Evolutionary conservation across 2,797 vertebrate species (phyloP).

Genomic region (Ptychobarbus kaznakovi): DNA sequence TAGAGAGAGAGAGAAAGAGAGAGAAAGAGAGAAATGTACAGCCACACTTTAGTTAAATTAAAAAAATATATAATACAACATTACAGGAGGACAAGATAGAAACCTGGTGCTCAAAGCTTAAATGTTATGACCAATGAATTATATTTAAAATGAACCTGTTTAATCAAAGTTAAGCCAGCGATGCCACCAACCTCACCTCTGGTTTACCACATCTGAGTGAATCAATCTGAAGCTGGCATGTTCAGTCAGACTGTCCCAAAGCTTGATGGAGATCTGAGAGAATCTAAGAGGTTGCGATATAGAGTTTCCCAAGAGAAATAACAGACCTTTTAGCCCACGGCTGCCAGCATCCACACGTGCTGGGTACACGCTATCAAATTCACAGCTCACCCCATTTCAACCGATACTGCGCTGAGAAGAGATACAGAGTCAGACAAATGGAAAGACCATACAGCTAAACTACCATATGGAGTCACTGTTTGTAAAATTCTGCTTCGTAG

Average conservation of each 20-base stretch:
- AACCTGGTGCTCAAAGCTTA: background rate
- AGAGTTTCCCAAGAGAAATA: slow-evolving; percentile 22
- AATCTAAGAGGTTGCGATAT: slow-evolving; percentile 7
- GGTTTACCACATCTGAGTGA: background rate
- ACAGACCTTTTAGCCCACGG: slow-evolving; percentile 12
- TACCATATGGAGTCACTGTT: slow-evolving; percentile 26
- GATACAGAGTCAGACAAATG: slow-evolving; percentile 2
- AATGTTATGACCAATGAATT: background rate
- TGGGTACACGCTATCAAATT: slow-evolving; percentile 10
- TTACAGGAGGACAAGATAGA: background rate
- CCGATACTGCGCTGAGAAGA: background rate
- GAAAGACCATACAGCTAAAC: slow-evolving; percentile 27
- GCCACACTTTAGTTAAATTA: background rate
- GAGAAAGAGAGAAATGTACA: background rate
- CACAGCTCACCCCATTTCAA: slow-evolving; percentile 37
- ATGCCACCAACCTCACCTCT: background rate
- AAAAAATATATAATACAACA: background rate
- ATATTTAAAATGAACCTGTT: background rate
- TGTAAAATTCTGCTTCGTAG: background rate
- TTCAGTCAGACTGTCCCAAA: slow-evolving; percentile 8
- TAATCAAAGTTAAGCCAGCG: background rate
- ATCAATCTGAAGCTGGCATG: slow-evolving; percentile 22
- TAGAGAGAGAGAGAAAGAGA: background rate
- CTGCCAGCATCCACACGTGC: background rate
- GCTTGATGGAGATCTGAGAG: background rate